Evolutionary conservation across 30 jellyfish, hydroid and myxozoan species (phyloP), one percentile per base, ranked within the genome.

Genomic region (Turritopsis dohrnii): DNA sequence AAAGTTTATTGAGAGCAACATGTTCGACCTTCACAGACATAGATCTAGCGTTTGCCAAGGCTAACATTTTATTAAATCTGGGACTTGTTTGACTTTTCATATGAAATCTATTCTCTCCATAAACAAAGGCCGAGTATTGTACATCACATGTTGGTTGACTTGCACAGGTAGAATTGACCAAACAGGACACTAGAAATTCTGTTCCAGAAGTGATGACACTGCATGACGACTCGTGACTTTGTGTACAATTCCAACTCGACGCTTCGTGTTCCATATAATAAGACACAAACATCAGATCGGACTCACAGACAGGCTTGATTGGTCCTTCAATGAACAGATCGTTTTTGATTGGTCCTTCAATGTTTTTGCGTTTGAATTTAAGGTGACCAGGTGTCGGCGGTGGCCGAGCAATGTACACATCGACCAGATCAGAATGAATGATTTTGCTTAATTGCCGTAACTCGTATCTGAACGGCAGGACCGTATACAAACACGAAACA

Each of bases 261-360:
- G 77, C 77, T 69, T 69, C 77, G 4, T n/a, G 77, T 27, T 23
- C 16, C 30, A 69, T n/a, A 19, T n/a, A 69, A 69, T 69, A 69
- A n/a, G 28, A 23, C 16, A 27, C 77, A 69, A 0, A 0, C 77
- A 27, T 7, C 30, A 69, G 0, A 27, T 69, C 77, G 22, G 28
- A 23, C 22, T 27, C 17, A 69, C 77, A 69, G 17, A 69, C 28
- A 23, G 77, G 77, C 16, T 69, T 27, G 77, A 69, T 23, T n/a
- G 28, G 16, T n/a, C 77, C 30, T 23, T 23, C 28, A n/a, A 69
- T n/a, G 30, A 69, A 69, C 77, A 69, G 77, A 7, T 69, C 22
- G 16, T 60, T 23, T 60, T 60, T 60, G 19, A 60, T 60, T n/a
- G n/a, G n/a, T n/a, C n/a, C n/a, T n/a, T n/a, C n/a, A n/a, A n/a